These are phyloP conservation scores for Drosophila birchii DNA, from an alignment of 2,888 invertebrate genomes.

Conservation along the genomic window DNA sequence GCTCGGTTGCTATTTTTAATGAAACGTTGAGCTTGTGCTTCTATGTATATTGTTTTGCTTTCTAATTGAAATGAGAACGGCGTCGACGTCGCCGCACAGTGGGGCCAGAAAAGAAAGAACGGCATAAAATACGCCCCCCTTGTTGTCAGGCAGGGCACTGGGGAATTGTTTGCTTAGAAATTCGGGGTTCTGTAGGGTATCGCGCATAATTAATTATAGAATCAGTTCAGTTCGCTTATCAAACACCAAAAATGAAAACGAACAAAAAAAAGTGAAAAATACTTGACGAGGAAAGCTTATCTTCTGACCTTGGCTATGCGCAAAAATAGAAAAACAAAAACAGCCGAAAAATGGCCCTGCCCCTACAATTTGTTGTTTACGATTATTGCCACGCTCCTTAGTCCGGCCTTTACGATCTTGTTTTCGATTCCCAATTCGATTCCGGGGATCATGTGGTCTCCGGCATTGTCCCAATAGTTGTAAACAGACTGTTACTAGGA, in stretches of 20 bases:
- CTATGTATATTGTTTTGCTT: constrained; percentile 52
- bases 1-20: constrained; percentile 70
- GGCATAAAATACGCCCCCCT: constrained; percentile 8
- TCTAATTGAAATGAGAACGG: constrained; percentile 54
- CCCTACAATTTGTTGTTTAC: constrained; percentile 36
- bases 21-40: constrained; percentile 41
- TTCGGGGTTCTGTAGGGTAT: constrained; percentile 7
- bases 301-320: constrained; percentile 53
- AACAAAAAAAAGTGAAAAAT: constrained; percentile 22
- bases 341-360: constrained; percentile 33
- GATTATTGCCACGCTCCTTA: constrained; percentile 43
- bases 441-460: constrained; percentile 35
- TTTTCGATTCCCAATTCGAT: constrained; percentile 30
- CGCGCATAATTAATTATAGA: constrained; percentile 39
- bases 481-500: constrained; percentile 44
- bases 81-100: constrained; percentile 55
- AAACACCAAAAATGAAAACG: constrained; percentile 2
- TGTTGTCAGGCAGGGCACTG: constrained; percentile 37
- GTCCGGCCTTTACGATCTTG: constrained; percentile 41
- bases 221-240: constrained; percentile 42
- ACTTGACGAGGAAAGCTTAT: constrained; percentile 51
- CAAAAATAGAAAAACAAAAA: constrained; percentile 41
- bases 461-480: constrained; percentile 23
- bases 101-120: constrained; percentile 29
- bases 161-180: constrained; percentile 22